Percentiles rank a stretch among this genome's conserved stretches.
Evolutionary conservation across 2,113 vertebrate species (phyloP).

Genomic region (Oostethus manadensis): DNA sequence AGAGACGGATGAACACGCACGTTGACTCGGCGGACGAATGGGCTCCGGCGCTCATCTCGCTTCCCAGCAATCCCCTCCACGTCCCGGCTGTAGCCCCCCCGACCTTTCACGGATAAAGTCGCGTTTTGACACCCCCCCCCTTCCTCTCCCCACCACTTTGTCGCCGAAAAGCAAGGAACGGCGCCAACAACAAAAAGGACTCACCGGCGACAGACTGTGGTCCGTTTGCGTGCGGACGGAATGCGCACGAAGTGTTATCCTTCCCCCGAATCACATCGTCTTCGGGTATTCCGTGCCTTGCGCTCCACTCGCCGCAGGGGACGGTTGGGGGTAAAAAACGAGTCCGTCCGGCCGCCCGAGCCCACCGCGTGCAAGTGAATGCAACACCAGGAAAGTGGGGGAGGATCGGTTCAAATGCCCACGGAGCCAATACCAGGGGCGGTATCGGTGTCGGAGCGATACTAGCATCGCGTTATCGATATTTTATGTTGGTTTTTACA

Average conservation of each 20-base stretch:
- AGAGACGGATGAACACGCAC: too few relatives aligned
- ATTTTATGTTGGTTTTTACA: too few relatives aligned
- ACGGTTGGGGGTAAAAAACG: slow-evolving; percentile 17
- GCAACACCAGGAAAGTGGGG: slow-evolving; percentile 2
- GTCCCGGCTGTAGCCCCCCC: slow-evolving; percentile 28
- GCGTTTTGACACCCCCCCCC: slow-evolving; percentile 1
- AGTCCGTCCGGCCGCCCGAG: slow-evolving; percentile 4
- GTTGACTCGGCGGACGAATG: too few relatives aligned
- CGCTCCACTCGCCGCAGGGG: neutral
- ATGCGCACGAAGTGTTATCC: neutral
- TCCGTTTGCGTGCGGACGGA: neutral
- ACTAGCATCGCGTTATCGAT: too few relatives aligned
- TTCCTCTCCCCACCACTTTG: neutral
- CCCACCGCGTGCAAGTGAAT: neutral
- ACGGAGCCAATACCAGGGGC: too few relatives aligned
- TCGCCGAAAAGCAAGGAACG: slow-evolving; percentile 3
- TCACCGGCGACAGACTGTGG: slow-evolving; percentile 22
- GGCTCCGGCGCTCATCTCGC: too few relatives aligned
- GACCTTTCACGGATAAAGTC: neutral
- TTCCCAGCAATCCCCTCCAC: slow-evolving; percentile 29
- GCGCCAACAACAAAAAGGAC: slow-evolving; percentile 11
- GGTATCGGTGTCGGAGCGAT: too few relatives aligned
- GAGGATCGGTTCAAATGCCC: too few relatives aligned
- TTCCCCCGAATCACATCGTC: neutral
- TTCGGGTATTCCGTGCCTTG: neutral